Evolutionary conservation across 2,113 vertebrate genomes (phyloP).

Genomic region (Labeo rohita): DNA sequence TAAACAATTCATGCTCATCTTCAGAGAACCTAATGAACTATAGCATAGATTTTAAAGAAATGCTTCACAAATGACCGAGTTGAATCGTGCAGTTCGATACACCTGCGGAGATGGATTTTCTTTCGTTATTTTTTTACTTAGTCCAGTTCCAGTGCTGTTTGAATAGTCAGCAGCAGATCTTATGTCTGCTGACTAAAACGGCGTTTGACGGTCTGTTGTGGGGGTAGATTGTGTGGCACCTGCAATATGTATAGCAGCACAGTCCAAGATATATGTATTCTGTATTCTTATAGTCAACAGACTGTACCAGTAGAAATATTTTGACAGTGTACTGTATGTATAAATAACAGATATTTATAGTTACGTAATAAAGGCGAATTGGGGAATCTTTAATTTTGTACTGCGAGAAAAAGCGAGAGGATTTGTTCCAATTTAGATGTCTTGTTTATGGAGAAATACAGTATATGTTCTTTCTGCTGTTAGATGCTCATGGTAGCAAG

Average conservation of each 20-base stretch:
- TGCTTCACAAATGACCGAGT: neutral
- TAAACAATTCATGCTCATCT: neutral
- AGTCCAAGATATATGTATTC: slow-evolving; percentile 66
- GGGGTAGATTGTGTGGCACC: slow-evolving; percentile 58
- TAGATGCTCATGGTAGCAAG: slow-evolving; percentile 54
- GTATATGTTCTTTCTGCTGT: slow-evolving; percentile 53
- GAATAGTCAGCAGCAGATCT: slow-evolving; percentile 33
- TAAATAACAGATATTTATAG: slow-evolving; percentile 68
- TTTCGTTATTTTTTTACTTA: neutral
- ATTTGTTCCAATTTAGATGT: slow-evolving; percentile 58
- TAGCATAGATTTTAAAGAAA: neutral
- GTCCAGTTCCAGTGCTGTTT: slow-evolving; percentile 29
- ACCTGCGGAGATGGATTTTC: neutral
- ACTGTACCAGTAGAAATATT: slow-evolving; percentile 68
- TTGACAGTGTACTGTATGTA: slow-evolving; percentile 63
- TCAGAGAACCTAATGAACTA: neutral
- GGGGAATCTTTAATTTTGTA: slow-evolving; percentile 57
- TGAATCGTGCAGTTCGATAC: neutral
- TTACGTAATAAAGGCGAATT: slow-evolving; percentile 60
- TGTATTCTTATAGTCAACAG: slow-evolving; percentile 65
- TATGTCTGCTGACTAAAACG: slow-evolving; percentile 38
- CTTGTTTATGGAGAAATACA: slow-evolving; percentile 53
- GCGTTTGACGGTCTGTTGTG: slow-evolving; percentile 25
- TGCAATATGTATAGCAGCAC: slow-evolving; percentile 65
- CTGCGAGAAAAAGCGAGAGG: slow-evolving; percentile 52